Evolutionary conservation across 2,888 invertebrate genomes (phyloP).

Genomic region (Ptychoptera albimana): DNA sequence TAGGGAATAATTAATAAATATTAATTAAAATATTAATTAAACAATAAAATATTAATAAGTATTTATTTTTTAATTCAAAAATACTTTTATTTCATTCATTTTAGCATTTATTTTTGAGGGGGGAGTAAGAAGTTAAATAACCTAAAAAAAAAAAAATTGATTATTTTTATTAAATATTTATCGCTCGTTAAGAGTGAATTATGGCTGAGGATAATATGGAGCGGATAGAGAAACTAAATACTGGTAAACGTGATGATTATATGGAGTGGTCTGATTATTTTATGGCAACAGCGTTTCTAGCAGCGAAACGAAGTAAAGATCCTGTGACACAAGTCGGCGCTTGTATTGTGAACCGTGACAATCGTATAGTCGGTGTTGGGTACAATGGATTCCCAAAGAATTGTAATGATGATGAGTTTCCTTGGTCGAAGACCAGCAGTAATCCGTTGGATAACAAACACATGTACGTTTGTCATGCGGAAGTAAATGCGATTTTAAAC

Average conservation of each 20-base stretch:
- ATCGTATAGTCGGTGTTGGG: constrained; percentile 82
- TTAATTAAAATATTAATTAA: no score
- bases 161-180: no score
- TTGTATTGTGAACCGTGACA: constrained; percentile 75
- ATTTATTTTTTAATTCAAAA: no score
- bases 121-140: no score
- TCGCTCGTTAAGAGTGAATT: no score
- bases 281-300: constrained; percentile 82
- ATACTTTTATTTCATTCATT: no score
- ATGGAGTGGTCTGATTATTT: constrained; percentile 89
- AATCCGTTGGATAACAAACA: constrained; percentile 58
- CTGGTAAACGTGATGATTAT: constrained; percentile 43
- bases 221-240: not conserved
- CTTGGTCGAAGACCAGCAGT: constrained; percentile 61
- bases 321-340: constrained; percentile 89
- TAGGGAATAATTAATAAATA: no score
- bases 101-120: no score
- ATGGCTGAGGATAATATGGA: no score
- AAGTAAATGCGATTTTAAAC: constrained; percentile 92
- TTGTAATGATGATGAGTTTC: constrained; percentile 75
- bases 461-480: constrained; percentile 92
- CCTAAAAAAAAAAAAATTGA: no score
- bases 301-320: constrained; percentile 90
- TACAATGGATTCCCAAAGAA: constrained; percentile 95
- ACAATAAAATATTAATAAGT: no score